phyloP scores from a whole-genome alignment of 1,140 invertebrate genomes.

The Musca domestica region DNA sequence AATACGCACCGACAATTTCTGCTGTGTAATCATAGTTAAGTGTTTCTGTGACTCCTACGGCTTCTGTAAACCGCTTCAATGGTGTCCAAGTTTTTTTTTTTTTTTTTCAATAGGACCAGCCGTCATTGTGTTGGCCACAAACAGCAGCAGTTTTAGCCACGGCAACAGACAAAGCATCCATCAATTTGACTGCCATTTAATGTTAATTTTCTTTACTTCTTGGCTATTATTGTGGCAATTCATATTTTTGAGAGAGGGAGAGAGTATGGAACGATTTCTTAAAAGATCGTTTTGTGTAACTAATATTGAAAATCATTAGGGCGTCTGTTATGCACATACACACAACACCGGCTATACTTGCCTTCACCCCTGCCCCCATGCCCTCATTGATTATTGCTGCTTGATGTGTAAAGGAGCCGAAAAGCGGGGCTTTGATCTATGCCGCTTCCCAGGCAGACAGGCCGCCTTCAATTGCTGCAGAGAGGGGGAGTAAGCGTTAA shows the following conservation, averaged over 20 bases:
- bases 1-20: not conserved
- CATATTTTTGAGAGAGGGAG: not conserved
- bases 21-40: slow-evolving; percentile 17
- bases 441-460: not conserved
- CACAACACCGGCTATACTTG: not conserved
- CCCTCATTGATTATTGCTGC: not conserved
- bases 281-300: slow-evolving; percentile 14
- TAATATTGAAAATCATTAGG: slow-evolving; percentile 23
- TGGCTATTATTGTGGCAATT: not conserved
- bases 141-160: not conserved
- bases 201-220: not conserved
- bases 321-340: slow-evolving; percentile 5
- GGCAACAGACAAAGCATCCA: too few relatives aligned
- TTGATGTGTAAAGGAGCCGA: not conserved
- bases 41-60: slow-evolving; percentile 17
- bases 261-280: not conserved
- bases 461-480: too few relatives aligned
- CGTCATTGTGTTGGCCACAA: not conserved
- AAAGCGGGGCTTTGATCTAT: not conserved
- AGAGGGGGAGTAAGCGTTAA: slow-evolving; percentile 16
- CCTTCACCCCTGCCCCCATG: not conserved
- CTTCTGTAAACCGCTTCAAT: slow-evolving; percentile 6
- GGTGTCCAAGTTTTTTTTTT: too few relatives aligned
- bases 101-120: too few relatives aligned
- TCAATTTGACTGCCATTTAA: slow-evolving; percentile 13